Conservation (phyloP, 2,888 invertebrate species). For the Elgonia sp. region DNA sequence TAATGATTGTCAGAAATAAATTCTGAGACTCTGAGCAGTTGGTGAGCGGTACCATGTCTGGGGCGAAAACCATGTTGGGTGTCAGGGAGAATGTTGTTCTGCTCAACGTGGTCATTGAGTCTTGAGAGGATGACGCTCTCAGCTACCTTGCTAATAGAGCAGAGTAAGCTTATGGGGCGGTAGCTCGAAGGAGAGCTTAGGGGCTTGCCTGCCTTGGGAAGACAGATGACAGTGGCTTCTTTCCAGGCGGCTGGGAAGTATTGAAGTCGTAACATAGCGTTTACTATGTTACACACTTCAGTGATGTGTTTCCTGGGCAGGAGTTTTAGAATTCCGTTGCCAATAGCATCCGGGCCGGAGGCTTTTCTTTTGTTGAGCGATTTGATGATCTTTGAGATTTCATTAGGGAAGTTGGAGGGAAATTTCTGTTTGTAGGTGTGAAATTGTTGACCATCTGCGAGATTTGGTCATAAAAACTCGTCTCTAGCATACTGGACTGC, state of each 20-base stretch:
- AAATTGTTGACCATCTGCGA: background rate
- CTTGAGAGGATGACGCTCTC: conserved; percentile 20
- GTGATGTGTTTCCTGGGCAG: background rate
- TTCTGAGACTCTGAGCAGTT: too few species aligned
- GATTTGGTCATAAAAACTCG: background rate
- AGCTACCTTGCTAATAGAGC: conserved; percentile 74
- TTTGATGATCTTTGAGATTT: background rate
- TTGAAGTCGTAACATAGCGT: too few species aligned
- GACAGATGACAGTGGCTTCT: conserved; percentile 4
- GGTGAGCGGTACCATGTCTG: too few species aligned
- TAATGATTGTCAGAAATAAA: too few species aligned
- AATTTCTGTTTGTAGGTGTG: background rate
- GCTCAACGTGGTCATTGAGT: background rate
- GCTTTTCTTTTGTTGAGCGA: background rate
- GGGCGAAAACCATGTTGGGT: too few species aligned
- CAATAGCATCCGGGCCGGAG: background rate
- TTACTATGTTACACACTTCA: background rate
- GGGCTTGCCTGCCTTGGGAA: background rate
- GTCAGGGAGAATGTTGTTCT: too few species aligned
- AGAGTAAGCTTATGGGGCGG: conserved; percentile 29
- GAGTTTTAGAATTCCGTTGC: background rate
- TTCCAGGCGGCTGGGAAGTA: conserved; percentile 50
- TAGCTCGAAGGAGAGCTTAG: conserved; percentile 9
- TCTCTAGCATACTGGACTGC: background rate
- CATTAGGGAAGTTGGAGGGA: background rate